Conservation (phyloP, 2,113 vertebrate species). For the Neogale vison region DNA sequence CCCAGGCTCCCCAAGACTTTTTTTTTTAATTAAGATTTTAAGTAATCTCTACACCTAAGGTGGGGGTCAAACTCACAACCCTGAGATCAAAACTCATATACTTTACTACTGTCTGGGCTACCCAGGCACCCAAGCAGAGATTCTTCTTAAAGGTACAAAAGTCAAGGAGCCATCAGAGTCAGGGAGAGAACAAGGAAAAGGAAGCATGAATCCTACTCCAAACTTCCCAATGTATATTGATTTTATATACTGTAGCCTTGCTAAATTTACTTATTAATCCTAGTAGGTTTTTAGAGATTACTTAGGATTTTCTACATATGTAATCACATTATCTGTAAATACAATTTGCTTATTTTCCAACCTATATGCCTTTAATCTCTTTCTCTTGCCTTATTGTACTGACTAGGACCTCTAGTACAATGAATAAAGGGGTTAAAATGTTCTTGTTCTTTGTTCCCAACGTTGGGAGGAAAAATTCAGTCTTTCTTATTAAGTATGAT, state of each 20-base stretch:
- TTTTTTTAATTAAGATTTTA: not conserved
- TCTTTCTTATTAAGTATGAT: not conserved
- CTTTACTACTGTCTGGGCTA: not conserved
- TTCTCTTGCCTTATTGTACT: not conserved
- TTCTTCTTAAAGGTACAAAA: not conserved
- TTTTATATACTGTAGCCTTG: not conserved
- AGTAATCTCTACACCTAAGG: too few relatives aligned
- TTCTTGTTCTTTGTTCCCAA: conserved; percentile 25
- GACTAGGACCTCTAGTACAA: not conserved
- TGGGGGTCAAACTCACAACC: not conserved
- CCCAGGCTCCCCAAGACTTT: not conserved
- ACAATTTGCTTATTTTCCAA: not conserved
- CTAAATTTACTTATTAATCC: conserved; percentile 5
- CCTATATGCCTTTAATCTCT: not conserved
- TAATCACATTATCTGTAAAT: not conserved
- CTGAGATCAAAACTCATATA: not conserved
- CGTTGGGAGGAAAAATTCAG: not conserved
- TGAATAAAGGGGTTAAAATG: not conserved
- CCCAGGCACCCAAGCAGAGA: not conserved
- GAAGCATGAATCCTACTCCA: not conserved
- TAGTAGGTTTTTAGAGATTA: not conserved
- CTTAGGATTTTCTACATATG: not conserved
- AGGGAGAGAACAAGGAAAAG: conserved; percentile 1
- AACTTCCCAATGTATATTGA: not conserved
- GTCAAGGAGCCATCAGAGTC: not conserved